Evolutionary conservation across 2,888 invertebrate genomes (phyloP).

Genomic region (Petrolisthes cinctipes): DNA sequence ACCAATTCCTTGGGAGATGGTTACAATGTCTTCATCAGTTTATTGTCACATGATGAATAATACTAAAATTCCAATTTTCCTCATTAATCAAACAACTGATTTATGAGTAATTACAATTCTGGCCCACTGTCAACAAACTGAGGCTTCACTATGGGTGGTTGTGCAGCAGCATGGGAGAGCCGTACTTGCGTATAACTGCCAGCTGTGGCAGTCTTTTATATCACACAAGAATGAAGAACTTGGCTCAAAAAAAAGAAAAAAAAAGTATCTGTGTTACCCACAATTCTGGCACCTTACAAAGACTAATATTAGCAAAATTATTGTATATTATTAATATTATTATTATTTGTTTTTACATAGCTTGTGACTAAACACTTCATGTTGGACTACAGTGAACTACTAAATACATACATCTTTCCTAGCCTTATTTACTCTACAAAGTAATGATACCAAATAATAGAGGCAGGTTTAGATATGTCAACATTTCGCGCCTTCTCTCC

Average conservation of each 20-base stretch:
- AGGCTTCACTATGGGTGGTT: neutral
- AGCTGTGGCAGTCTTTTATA: constrained; percentile 4
- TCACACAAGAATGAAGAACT: neutral
- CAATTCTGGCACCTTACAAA: constrained; percentile 52
- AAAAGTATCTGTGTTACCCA: constrained; percentile 38
- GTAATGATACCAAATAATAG: constrained; percentile 60
- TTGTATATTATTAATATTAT: constrained; percentile 32
- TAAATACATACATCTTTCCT: constrained; percentile 55
- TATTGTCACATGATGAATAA: no score
- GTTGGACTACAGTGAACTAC: constrained; percentile 50
- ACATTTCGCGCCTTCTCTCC: constrained; percentile 35
- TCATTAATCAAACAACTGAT: neutral
- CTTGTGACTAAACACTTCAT: constrained; percentile 59
- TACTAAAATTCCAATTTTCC: no score
- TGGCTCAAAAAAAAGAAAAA: neutral
- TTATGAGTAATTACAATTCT: neutral
- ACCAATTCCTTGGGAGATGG: no score
- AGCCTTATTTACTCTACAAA: constrained; percentile 48
- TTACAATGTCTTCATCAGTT: no score
- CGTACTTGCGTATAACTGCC: constrained; percentile 33
- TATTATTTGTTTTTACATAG: constrained; percentile 52
- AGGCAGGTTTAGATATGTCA: constrained; percentile 62
- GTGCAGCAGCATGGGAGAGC: constrained; percentile 28
- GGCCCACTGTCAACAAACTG: neutral
- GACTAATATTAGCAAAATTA: constrained; percentile 61